Evolutionary conservation across 2,797 vertebrate species (phyloP), one percentile per base, ranked within the genome.

Genomic region (Trematomus bernacchii): DNA sequence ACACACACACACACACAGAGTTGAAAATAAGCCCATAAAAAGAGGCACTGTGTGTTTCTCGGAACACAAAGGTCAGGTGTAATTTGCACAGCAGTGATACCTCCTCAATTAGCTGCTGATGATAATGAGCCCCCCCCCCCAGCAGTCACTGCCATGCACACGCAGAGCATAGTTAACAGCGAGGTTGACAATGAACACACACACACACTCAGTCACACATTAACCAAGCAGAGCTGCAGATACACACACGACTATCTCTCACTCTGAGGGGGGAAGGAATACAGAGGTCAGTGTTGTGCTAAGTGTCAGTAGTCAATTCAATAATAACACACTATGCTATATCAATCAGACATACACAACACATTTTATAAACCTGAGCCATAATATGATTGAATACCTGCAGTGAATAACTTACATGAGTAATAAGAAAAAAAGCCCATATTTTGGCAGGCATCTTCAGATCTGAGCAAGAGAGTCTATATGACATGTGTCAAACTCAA

Each of bases 11-110:
- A 9, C 33, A 37, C 33, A 30, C 30, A 30, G 30, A 30, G 3
- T 10, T 18, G 23, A 75, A 82, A 62, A 59, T 47, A 73, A 70
- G 16, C 37, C 52, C 16, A 19, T 8, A 42, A 61, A 63, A 79
- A 30, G 10, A 6, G 42, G 73, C 42, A 43, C 47, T 0, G 0
- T 60, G 71, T 69, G 13, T 50, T 42, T 60, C 58, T 60, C 58
- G 40, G n/a, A 71, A 73, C 48, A 74, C 30, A 87, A 85, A 83
- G 79, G 85, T 84, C 89, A 88, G 77, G 44, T 75, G 61, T 82
- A 78, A 91, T 87, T 72, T 84, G 70, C 73, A 80, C 85, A 91
- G 87, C 84, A 91, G 85, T 72, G 80, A 80, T 78, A 79, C 48
- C 67, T 70, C 71, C 63, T 84, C 73, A 82, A 75, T 87, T 79